Conservation (phyloP, 2,888 invertebrate genomes). For the Drosophila aldrichi region DNA sequence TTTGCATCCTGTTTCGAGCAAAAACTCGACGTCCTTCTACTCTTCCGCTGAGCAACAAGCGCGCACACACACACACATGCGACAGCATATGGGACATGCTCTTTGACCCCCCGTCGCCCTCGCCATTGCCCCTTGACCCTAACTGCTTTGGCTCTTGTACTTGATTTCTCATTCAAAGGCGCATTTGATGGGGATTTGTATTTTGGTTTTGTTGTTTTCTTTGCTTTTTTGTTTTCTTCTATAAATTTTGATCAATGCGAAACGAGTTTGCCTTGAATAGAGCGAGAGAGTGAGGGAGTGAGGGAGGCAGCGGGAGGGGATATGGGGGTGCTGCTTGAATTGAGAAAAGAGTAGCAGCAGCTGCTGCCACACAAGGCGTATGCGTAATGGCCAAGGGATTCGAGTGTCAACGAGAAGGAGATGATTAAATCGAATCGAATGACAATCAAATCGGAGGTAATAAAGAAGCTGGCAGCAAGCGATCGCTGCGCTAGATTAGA, state of each 20-base stretch:
- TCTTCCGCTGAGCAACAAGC: constrained; percentile 64
- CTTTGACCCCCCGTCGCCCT: constrained; percentile 6
- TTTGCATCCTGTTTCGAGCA: constrained; percentile 68
- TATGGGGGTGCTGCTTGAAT: constrained; percentile 10
- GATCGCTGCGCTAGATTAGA: constrained; percentile 40
- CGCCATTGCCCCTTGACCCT: constrained; percentile 11
- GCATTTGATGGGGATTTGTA: constrained; percentile 35
- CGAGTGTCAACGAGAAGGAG: constrained; percentile 54
- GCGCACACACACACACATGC: constrained; percentile 1
- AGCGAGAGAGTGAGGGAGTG: neutral
- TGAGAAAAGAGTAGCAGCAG: constrained; percentile 20
- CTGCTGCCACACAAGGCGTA: constrained; percentile 47
- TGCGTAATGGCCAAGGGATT: constrained; percentile 45
- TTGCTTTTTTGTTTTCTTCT: constrained; percentile 1
- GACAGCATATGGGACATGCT: constrained; percentile 27
- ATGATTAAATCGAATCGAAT: constrained; percentile 66
- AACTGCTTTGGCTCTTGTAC: constrained; percentile 22
- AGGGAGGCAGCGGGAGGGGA: neutral
- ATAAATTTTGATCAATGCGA: constrained; percentile 30
- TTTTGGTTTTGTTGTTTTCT: neutral
- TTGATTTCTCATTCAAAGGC: constrained; percentile 73
- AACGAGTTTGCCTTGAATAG: constrained; percentile 33
- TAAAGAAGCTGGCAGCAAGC: constrained; percentile 18
- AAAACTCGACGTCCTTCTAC: constrained; percentile 71
- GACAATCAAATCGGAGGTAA: constrained; percentile 68